Evolutionary conservation across 35 echinoderm and acorn worm species (phyloP), one percentile per base, ranked within the genome.

Genomic region (Heliocidaris tuberculata): DNA sequence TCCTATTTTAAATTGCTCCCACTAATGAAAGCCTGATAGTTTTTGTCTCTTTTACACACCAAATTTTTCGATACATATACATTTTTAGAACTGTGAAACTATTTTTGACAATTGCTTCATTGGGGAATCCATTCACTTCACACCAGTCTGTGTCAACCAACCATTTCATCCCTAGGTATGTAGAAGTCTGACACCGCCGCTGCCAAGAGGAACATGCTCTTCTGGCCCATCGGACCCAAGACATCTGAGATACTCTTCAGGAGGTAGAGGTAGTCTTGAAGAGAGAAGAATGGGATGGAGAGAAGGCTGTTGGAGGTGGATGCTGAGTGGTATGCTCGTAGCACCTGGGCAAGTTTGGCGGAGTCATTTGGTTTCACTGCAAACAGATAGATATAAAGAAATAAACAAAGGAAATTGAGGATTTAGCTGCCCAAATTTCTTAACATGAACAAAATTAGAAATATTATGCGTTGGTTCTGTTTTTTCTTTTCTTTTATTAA

Each of bases 111-210:
- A 42, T 42, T 42, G 35, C 35, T 42, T 42, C 3, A 3, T 42
- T 42, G 35, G 35, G 3, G 35, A 42, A 42, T 42, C 35, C 0
- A 52, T 52, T 52, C 50, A 52, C 50, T 52, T 52, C 50, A 52
- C 8, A 52, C 12, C 50, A 52, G 50, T 52, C 12, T 42, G 27
- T n/a, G 65, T 78, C 65, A 71, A 94, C 98, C 93, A 92, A 99
- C 98, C 97, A 99, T 89, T 94, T 95, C 94, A 92, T 96, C 49
- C 10, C 52, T 95, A 88, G 98, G 98, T 94, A 99, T 96, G 88
- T 99, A 97, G 88, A 99, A 99, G 86, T 99, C 98, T 49, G 98
- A 96, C 5, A 99, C 98, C 16, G 98, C 98, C 48, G 98, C 98
- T 27, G 98, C 98, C 13, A 99, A 94, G 95, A 96, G 97, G 52